These are phyloP conservation scores for Penaeus indicus DNA, from an alignment of 1,140 invertebrate species.

Conservation along the genomic window DNA sequence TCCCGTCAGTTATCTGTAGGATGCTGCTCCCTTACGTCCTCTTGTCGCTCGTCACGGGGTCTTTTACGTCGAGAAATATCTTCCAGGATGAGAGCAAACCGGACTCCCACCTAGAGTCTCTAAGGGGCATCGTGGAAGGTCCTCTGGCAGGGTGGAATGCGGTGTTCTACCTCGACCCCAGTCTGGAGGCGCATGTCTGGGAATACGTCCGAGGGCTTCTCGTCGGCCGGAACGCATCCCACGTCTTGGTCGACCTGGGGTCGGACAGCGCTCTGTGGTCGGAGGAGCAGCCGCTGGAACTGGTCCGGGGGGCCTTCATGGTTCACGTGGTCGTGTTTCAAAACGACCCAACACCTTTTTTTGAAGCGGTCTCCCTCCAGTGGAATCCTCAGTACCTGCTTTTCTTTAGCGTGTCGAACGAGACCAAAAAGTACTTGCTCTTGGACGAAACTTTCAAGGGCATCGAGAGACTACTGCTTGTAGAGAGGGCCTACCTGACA, in stretches of 20 bases:
- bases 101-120: too few relatives aligned
- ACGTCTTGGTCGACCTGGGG: background rate
- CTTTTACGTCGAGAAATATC: too few relatives aligned
- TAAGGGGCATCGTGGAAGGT: too few relatives aligned
- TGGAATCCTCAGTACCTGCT: constrained; percentile 18
- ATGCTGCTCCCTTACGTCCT: too few relatives aligned
- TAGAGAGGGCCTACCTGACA: background rate
- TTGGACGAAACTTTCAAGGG: background rate
- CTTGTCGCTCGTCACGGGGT: too few relatives aligned
- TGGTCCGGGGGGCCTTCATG: background rate
- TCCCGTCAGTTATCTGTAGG: too few relatives aligned
- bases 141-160: too few relatives aligned
- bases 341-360: background rate
- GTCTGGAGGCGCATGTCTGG: background rate
- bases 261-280: background rate
- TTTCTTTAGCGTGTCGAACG: background rate
- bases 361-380: background rate
- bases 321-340: background rate
- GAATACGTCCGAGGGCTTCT: background rate
- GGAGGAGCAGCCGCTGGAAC: background rate
- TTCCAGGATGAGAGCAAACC: too few relatives aligned
- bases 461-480: background rate
- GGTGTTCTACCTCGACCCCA: background rate
- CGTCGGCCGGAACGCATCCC: background rate
- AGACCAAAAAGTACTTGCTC: background rate